A percentile compares a stretch with the other conserved stretches of the same genome.
Conservation (phyloP, 1,140 invertebrate species). For the Lasioglossum baleicum region DNA sequence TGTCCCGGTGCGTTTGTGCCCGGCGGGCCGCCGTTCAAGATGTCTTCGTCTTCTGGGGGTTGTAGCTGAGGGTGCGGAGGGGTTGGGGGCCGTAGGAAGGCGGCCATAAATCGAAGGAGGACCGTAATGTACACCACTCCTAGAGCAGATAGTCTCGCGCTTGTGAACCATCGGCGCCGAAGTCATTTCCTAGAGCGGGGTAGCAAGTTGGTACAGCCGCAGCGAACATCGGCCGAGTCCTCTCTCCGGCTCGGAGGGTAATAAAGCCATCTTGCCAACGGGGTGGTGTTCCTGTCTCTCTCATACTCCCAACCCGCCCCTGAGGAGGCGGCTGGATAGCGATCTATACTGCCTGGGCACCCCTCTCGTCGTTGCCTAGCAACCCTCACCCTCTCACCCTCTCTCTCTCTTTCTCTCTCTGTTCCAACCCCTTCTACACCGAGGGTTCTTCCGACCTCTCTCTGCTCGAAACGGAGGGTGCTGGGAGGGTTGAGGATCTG, state of each 20-base stretch:
- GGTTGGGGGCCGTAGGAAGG: no score
- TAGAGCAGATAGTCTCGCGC: no score
- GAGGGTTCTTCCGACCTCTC: neutral
- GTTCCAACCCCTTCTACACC: no score
- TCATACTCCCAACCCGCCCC: slow-evolving; percentile 67
- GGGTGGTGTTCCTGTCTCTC: slow-evolving; percentile 43
- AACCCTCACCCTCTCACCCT: slow-evolving; percentile 22
- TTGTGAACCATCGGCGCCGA: slow-evolving; percentile 61
- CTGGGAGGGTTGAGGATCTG: no score
- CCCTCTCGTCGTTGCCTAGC: slow-evolving; percentile 57
- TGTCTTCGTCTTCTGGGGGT: no score
- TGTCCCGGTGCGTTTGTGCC: no score
- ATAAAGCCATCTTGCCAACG: slow-evolving; percentile 76
- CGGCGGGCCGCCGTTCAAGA: no score
- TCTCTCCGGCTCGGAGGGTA: slow-evolving; percentile 70
- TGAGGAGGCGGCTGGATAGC: slow-evolving; percentile 74
- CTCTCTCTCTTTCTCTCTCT: no score
- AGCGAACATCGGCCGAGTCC: slow-evolving; percentile 68
- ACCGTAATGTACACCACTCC: no score
- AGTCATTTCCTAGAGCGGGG: slow-evolving; percentile 73
- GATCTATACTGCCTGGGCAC: slow-evolving; percentile 73
- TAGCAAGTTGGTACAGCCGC: slow-evolving; percentile 70
- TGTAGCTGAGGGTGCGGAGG: no score
- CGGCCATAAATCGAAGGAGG: no score
- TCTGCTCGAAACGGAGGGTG: neutral